Evolutionary conservation across 2,113 vertebrate genomes (phyloP).

Genomic region (Zingel zingel): DNA sequence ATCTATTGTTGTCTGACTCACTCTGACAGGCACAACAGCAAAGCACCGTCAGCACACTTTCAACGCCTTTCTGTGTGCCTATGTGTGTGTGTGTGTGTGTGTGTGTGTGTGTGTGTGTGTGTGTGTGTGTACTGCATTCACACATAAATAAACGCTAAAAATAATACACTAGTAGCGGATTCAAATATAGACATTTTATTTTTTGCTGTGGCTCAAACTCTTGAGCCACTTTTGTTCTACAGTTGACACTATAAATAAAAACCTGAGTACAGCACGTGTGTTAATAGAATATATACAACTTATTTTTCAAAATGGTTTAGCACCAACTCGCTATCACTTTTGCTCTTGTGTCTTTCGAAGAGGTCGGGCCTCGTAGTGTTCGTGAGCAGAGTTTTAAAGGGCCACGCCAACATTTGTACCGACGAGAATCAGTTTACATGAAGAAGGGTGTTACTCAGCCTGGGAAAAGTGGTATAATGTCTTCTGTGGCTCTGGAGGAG

Average conservation of each 20-base stretch:
- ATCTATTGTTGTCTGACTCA: slow-evolving; percentile 66
- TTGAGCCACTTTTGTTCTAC: slow-evolving; percentile 36
- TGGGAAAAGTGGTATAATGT: neutral
- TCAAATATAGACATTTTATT: slow-evolving; percentile 60
- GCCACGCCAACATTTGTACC: neutral
- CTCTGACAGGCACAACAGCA: slow-evolving; percentile 25
- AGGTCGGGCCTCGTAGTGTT: neutral
- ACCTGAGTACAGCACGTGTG: slow-evolving; percentile 57
- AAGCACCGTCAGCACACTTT: slow-evolving; percentile 53
- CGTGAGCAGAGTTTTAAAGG: slow-evolving; percentile 11
- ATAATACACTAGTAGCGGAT: slow-evolving; percentile 10
- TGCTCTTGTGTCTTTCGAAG: neutral
- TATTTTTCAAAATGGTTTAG: slow-evolving; percentile 23
- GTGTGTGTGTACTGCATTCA: slow-evolving; percentile 11
- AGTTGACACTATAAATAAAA: slow-evolving; percentile 65
- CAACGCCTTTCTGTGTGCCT: slow-evolving; percentile 11
- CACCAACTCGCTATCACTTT: neutral
- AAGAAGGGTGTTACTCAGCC: neutral
- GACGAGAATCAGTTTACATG: neutral
- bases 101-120: slow-evolving; percentile 19
- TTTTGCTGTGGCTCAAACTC: slow-evolving; percentile 39
- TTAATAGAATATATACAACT: slow-evolving; percentile 39
- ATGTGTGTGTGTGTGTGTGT: slow-evolving; percentile 19
- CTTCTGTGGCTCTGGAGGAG: neutral
- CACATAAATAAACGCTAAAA: neutral